Percentiles rank a stretch among this genome's conserved stretches.
phyloP scores from a whole-genome alignment of 2,888 invertebrate genomes.

The Aporophyla lueneburgensis region DNA sequence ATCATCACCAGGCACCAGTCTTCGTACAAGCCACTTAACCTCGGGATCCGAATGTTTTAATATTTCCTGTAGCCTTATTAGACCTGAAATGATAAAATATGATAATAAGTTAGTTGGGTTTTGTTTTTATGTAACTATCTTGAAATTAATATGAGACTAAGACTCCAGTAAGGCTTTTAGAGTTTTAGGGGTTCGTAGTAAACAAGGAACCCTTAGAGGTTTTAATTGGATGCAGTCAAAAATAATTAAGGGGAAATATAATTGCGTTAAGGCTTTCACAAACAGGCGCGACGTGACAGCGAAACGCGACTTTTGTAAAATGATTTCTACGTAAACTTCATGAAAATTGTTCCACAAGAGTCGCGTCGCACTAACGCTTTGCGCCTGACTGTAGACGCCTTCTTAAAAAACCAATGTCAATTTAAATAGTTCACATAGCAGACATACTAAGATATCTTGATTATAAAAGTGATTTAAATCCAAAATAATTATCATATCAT shows the following conservation, averaged over 20 bases:
- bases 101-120: neutral
- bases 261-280: neutral
- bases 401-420: neutral
- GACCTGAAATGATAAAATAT: constrained; percentile 82
- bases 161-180: neutral
- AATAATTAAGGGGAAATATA: neutral
- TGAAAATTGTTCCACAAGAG: too few relatives aligned
- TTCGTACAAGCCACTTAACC: constrained; percentile 93
- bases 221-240: neutral
- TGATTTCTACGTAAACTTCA: too few relatives aligned
- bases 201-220: neutral
- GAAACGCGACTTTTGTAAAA: too few relatives aligned
- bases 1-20: constrained; percentile 90
- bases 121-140: neutral
- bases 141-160: too few relatives aligned
- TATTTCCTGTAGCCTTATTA: constrained; percentile 95
- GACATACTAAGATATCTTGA: neutral
- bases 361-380: too few relatives aligned
- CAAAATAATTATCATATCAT: too few relatives aligned
- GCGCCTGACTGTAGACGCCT: too few relatives aligned
- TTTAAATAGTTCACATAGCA: neutral
- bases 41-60: constrained; percentile 93
- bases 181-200: neutral
- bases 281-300: too few relatives aligned
- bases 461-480: too few relatives aligned